These are phyloP conservation scores for Marmota monax DNA, from an alignment of 2,113 vertebrate genomes.

Conservation along the genomic window DNA sequence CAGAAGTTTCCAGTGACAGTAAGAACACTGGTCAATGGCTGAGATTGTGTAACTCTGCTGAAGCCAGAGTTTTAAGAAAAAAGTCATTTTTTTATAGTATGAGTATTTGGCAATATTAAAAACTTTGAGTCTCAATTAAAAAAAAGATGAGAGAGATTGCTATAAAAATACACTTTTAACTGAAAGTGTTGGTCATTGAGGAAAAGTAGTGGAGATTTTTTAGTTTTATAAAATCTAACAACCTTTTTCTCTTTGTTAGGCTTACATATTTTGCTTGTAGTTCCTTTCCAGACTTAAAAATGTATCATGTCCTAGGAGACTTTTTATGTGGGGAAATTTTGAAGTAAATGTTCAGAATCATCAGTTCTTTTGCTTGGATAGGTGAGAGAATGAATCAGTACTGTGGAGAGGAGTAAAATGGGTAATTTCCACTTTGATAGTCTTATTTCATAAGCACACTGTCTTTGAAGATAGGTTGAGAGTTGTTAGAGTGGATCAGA, in stretches of 20 bases:
- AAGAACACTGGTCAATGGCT: not conserved
- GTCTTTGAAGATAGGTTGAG: not conserved
- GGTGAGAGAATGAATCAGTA: not conserved
- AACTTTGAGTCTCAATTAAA: not conserved
- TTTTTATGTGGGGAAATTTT: not conserved
- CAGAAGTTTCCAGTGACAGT: not conserved
- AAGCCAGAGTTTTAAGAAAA: not conserved
- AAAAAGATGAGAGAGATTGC: not conserved
- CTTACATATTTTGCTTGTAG: slow-evolving; percentile 41
- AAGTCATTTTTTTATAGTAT: not conserved
- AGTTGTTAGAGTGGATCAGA: not conserved
- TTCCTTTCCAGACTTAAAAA: slow-evolving; percentile 62
- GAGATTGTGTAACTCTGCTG: not conserved
- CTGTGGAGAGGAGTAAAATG: not conserved
- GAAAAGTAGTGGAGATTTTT: slow-evolving; percentile 9
- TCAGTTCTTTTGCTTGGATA: not conserved
- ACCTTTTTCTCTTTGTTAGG: not conserved
- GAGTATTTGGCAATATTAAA: slow-evolving; percentile 39
- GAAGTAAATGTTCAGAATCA: slow-evolving; percentile 51
- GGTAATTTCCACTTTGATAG: not conserved
- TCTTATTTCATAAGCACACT: not conserved
- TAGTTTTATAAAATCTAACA: slow-evolving; percentile 61
- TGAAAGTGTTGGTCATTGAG: not conserved
- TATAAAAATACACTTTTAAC: slow-evolving; percentile 16
- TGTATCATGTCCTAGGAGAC: slow-evolving; percentile 25